phyloP scores from a whole-genome alignment of 2,888 invertebrate genomes.

The Asteroscopus sphinx region DNA sequence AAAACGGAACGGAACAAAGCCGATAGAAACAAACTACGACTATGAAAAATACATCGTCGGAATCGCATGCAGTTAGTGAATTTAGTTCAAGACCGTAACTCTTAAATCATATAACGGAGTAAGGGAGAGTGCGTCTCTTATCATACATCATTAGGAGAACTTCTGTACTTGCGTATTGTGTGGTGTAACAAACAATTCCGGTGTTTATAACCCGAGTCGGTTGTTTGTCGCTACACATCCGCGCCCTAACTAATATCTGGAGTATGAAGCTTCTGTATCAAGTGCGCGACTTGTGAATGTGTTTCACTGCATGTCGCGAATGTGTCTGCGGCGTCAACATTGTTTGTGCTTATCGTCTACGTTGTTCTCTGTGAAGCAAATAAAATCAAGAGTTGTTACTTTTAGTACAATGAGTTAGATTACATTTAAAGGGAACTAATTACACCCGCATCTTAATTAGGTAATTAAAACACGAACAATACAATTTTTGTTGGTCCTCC shows the following conservation, averaged over 20 bases:
- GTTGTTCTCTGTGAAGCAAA: not conserved
- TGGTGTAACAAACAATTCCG: not conserved
- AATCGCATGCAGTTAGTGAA: too few relatives aligned
- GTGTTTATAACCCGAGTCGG: not conserved
- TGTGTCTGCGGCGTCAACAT: slow-evolving; percentile 2
- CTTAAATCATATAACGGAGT: too few relatives aligned
- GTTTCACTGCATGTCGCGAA: not conserved
- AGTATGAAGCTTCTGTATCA: not conserved
- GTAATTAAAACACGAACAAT: too few relatives aligned
- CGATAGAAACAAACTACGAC: too few relatives aligned
- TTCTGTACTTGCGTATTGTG: not conserved
- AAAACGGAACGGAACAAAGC: too few relatives aligned
- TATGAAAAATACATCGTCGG: too few relatives aligned
- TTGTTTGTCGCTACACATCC: not conserved
- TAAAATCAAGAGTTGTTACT: slow-evolving; percentile 3
- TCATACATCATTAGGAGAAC: not conserved
- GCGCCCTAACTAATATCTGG: not conserved
- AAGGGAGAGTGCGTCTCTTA: too few relatives aligned
- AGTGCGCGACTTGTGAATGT: not conserved
- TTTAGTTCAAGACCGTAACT: too few relatives aligned
- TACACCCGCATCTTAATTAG: too few relatives aligned
- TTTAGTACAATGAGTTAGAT: not conserved
- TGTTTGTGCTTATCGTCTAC: slow-evolving; percentile 1
- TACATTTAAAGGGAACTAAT: too few relatives aligned
- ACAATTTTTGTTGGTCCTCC: too few relatives aligned